These are phyloP conservation scores for Aurelia sp. DNA, from an alignment of 30 jellyfish, hydroid and myxozoan genomes.

Conservation along the genomic window DNA sequence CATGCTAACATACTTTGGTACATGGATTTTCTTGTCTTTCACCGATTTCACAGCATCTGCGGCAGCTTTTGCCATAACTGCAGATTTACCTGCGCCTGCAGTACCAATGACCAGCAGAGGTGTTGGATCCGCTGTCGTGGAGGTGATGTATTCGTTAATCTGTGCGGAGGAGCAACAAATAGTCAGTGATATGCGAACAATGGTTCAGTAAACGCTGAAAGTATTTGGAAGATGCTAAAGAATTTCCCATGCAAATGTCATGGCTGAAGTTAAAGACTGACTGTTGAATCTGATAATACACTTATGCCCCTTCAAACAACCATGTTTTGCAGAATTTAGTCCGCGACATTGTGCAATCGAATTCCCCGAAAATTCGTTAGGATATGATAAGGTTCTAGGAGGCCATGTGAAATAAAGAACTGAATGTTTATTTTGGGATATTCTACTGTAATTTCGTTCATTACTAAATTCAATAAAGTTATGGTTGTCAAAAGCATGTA, in stretches of 20 bases:
- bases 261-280: no score
- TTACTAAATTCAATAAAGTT: no score
- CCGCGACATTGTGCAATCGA: no score
- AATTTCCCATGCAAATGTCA: no score
- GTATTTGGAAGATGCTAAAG: no score
- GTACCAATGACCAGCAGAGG: conserved; percentile 94
- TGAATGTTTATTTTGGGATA: no score
- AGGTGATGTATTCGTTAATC: conserved; percentile 62
- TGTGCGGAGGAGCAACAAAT: not conserved
- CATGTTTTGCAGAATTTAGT: no score
- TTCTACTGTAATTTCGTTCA: no score
- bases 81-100: conserved; percentile 99
- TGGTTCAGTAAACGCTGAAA: no score
- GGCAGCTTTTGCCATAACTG: conserved; percentile 97
- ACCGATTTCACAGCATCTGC: conserved; percentile 84
- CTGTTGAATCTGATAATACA: not conserved
- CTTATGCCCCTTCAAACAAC: no score
- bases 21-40: conserved; percentile 41
- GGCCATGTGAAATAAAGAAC: not conserved
- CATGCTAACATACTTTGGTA: conserved; percentile 61
- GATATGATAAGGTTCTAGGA: not conserved
- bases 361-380: no score
- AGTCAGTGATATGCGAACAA: not conserved
- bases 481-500: no score
- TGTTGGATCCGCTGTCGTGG: conserved; percentile 35